Percentiles rank a stretch among this genome's conserved stretches.
Evolutionary conservation across 2,888 invertebrate genomes (phyloP).

Genomic region (Atrina japonica): DNA sequence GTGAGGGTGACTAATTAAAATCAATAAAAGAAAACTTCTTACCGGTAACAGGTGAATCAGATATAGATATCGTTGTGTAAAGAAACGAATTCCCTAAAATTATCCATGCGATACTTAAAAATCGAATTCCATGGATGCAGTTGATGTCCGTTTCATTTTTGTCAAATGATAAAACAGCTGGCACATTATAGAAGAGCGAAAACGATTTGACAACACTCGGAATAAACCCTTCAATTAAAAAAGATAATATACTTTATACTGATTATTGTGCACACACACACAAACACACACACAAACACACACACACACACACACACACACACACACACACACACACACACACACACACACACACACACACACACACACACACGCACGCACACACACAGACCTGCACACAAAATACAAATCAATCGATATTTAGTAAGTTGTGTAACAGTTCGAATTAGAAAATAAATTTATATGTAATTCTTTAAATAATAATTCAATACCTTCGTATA

Average conservation of each 20-base stretch:
- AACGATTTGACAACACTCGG: slow-evolving; percentile 45
- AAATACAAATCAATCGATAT: too few species aligned
- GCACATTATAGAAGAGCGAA: slow-evolving; percentile 62
- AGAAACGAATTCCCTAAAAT: slow-evolving; percentile 74
- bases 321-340: too few species aligned
- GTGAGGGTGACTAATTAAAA: too few species aligned
- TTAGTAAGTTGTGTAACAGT: too few species aligned
- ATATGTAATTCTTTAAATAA: too few species aligned
- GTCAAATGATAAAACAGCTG: slow-evolving; percentile 54
- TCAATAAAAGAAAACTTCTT: neutral
- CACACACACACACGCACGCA: too few species aligned
- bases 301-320: too few species aligned
- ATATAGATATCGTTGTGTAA: slow-evolving; percentile 61
- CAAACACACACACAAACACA: too few species aligned
- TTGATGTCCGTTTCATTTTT: slow-evolving; percentile 80
- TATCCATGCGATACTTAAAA: slow-evolving; percentile 75
- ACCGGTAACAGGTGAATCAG: slow-evolving; percentile 62
- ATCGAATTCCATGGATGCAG: slow-evolving; percentile 87
- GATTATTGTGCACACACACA: too few species aligned
- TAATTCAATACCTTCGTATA: slow-evolving; percentile 3
- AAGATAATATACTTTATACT: neutral
- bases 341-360: too few species aligned
- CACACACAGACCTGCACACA: too few species aligned
- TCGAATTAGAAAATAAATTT: too few species aligned
- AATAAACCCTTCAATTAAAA: slow-evolving; percentile 3